Conservation (phyloP, 2,888 invertebrate genomes). For the Lumbricus terrestris region DNA sequence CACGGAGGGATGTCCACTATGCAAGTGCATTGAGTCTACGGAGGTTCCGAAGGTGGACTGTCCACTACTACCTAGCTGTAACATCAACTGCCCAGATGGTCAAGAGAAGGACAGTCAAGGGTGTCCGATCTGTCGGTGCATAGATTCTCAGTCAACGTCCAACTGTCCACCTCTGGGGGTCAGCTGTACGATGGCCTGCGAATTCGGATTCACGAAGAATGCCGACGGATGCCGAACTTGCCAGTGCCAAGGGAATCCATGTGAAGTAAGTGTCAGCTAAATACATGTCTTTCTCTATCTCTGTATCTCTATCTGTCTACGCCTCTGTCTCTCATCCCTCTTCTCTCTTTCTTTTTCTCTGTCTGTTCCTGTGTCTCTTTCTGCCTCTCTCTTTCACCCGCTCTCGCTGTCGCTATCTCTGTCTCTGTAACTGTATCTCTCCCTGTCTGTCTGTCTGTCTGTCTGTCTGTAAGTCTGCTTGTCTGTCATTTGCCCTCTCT, state of each 20-base stretch:
- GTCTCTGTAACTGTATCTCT: too few species aligned
- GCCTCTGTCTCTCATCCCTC: too few species aligned
- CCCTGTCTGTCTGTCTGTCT: too few species aligned
- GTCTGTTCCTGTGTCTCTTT: too few species aligned
- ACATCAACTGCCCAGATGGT: background rate
- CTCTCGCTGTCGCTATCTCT: too few species aligned
- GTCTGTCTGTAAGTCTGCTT: too few species aligned
- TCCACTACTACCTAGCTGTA: background rate
- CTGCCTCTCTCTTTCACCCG: too few species aligned
- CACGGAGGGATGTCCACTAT: background rate
- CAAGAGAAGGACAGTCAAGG: background rate
- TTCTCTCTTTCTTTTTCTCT: too few species aligned
- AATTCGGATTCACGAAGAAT: background rate
- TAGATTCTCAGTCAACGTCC: background rate
- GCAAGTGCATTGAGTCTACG: background rate
- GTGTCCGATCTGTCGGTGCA: background rate
- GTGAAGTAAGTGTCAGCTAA: background rate
- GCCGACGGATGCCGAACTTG: background rate
- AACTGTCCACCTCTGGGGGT: constrained; percentile 3
- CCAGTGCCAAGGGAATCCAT: background rate
- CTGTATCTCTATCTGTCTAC: too few species aligned
- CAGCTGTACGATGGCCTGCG: constrained; percentile 11
- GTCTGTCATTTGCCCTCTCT: too few species aligned
- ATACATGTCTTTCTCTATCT: too few species aligned
- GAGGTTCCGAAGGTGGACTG: background rate